A percentile compares a stretch with the other conserved stretches of the same genome.
phyloP scores from a whole-genome alignment of 2,113 vertebrate species.

The Cricetomys ansorgei region DNA sequence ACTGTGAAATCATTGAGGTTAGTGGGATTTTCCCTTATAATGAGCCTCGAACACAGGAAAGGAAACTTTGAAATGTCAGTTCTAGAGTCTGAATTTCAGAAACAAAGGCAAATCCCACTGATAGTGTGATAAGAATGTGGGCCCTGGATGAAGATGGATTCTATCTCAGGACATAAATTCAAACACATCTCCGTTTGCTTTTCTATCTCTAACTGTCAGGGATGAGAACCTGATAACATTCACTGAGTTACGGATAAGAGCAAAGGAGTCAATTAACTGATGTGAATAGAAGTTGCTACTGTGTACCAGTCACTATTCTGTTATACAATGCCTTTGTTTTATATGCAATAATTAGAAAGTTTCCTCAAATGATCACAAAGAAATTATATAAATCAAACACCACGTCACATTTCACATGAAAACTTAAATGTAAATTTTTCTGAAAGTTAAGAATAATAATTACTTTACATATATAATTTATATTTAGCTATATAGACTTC shows the following conservation, averaged over 20 bases:
- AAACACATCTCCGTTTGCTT: neutral
- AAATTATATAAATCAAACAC: constrained; percentile 3
- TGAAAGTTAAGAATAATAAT: neutral
- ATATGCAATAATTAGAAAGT: neutral
- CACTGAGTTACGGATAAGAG: neutral
- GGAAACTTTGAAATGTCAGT: constrained; percentile 6
- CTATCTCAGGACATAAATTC: neutral
- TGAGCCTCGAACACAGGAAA: neutral
- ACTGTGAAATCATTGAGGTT: constrained; percentile 14
- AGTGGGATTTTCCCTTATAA: neutral
- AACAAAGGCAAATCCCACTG: neutral
- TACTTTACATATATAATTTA: neutral
- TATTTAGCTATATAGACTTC: neutral
- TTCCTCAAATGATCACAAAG: neutral
- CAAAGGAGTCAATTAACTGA: neutral
- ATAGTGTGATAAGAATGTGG: neutral
- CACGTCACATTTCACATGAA: constrained; percentile 2
- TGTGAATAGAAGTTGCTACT: neutral
- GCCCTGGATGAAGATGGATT: neutral
- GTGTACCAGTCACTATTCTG: neutral
- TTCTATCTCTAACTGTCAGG: neutral
- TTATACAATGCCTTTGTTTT: constrained; percentile 2
- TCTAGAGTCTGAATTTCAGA: constrained; percentile 33
- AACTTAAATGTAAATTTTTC: constrained; percentile 26
- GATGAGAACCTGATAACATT: neutral